Evolutionary conservation across 2,797 vertebrate species (phyloP).

Genomic region (Takifugu ocellatus): DNA sequence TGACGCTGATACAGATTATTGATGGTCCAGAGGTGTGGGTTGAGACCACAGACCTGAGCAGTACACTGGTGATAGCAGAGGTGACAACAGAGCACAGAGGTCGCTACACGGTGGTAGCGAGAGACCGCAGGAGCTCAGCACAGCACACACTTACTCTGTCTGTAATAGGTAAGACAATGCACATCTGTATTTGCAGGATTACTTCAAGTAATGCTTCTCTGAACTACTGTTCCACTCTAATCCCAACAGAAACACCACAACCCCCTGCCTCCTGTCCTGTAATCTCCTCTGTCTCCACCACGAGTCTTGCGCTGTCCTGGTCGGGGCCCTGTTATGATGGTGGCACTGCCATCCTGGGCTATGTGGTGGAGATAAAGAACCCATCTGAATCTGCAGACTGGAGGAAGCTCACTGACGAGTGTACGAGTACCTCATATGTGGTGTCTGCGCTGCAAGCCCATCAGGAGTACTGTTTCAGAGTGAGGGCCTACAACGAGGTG

Average conservation of each 20-base stretch:
- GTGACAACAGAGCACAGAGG: conserved; percentile 67
- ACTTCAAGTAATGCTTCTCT: neutral
- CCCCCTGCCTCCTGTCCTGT: conserved; percentile 75
- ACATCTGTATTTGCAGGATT: neutral
- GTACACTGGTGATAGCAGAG: conserved; percentile 68
- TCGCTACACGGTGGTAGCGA: conserved; percentile 71
- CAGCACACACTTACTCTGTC: conserved; percentile 72
- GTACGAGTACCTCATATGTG: conserved; percentile 74
- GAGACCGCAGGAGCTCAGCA: conserved; percentile 70
- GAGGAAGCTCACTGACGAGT: conserved; percentile 64
- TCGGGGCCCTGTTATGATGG: conserved; percentile 82
- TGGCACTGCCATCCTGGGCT: conserved; percentile 74
- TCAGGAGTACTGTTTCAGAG: conserved; percentile 72
- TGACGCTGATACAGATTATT: conserved; percentile 56
- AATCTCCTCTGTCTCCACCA: conserved; percentile 52
- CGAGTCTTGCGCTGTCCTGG: conserved; percentile 78
- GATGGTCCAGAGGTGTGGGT: conserved; percentile 62
- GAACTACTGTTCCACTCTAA: neutral
- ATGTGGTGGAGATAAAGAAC: conserved; percentile 72
- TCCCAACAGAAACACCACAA: conserved; percentile 71
- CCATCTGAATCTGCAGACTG: conserved; percentile 50
- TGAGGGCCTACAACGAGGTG: conserved; percentile 72
- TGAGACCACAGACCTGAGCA: conserved; percentile 68
- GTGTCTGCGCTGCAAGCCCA: conserved; percentile 66
- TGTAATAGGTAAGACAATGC: conserved; percentile 71